Evolutionary conservation across 1,140 invertebrate species (phyloP).

Genomic region (Polyergus mexicanus): DNA sequence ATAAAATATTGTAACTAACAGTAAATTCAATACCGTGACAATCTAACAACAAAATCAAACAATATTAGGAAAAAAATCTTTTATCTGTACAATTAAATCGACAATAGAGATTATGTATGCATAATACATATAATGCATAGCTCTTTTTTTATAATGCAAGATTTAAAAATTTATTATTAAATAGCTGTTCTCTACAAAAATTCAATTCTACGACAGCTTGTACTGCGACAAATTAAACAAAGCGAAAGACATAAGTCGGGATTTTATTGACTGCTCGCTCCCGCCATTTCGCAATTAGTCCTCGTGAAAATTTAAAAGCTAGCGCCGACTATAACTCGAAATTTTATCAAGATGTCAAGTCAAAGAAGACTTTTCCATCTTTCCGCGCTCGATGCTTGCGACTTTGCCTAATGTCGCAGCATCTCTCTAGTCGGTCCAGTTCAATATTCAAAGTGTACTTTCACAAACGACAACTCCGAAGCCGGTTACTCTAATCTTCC

Average conservation of each 20-base stretch:
- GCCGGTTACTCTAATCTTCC: conserved; percentile 61
- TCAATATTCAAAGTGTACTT: conserved; percentile 73
- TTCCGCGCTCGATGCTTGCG: conserved; percentile 10
- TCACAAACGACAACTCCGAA: conserved; percentile 59
- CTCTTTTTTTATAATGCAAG: neutral
- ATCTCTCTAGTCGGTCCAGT: conserved; percentile 28
- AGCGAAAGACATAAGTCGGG: neutral
- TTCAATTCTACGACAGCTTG: neutral
- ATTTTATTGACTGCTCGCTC: conserved; percentile 4
- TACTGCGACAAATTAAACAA: conserved; percentile 1
- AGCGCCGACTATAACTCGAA: neutral
- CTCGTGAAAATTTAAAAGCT: conserved; percentile 41
- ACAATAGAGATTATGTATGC: neutral
- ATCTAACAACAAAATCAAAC: neutral
- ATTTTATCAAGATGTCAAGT: conserved; percentile 67
- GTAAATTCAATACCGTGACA: neutral
- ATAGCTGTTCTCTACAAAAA: neutral
- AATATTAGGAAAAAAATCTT: too few species aligned
- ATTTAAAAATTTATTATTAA: conserved; percentile 19
- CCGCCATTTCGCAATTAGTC: conserved; percentile 41
- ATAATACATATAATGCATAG: neutral
- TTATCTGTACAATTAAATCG: neutral
- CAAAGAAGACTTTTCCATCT: conserved; percentile 55
- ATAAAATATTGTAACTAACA: conserved; percentile 10
- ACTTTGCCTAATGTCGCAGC: conserved; percentile 51